Conservation (phyloP, 2,797 vertebrate genomes). For the Platalea minor region DNA sequence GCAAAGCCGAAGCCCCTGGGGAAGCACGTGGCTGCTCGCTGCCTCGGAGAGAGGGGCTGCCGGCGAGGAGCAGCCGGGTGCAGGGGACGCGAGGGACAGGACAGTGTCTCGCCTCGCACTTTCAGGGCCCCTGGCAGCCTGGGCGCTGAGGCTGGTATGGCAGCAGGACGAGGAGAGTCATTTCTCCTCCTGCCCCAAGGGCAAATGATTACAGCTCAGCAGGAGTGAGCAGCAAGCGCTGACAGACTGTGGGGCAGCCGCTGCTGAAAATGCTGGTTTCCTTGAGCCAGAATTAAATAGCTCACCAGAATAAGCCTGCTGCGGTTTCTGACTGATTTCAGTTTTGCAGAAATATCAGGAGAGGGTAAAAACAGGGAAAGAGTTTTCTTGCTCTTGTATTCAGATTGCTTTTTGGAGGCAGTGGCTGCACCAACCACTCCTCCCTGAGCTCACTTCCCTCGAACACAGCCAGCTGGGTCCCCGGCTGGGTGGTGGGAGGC, state of each 20-base stretch:
- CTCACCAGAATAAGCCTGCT: background rate
- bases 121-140: background rate
- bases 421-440: background rate
- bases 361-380: background rate
- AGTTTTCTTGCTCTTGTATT: background rate
- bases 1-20: background rate
- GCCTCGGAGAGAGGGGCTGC: background rate
- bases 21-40: background rate
- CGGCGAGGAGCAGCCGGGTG: background rate
- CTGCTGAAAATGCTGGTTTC: background rate
- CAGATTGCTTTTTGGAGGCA: background rate
- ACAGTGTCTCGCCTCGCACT: background rate
- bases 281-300: background rate
- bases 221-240: background rate
- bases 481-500: fast-evolving
- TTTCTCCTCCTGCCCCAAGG: background rate
- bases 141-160: background rate
- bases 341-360: background rate
- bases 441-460: background rate
- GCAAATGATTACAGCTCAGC: background rate
- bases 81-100: background rate
- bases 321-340: background rate
- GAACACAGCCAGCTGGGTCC: background rate
- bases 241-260: background rate
- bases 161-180: background rate